These are phyloP conservation scores for Drosophila persimilis DNA, from an alignment of 1,140 invertebrate genomes.

Conservation along the genomic window DNA sequence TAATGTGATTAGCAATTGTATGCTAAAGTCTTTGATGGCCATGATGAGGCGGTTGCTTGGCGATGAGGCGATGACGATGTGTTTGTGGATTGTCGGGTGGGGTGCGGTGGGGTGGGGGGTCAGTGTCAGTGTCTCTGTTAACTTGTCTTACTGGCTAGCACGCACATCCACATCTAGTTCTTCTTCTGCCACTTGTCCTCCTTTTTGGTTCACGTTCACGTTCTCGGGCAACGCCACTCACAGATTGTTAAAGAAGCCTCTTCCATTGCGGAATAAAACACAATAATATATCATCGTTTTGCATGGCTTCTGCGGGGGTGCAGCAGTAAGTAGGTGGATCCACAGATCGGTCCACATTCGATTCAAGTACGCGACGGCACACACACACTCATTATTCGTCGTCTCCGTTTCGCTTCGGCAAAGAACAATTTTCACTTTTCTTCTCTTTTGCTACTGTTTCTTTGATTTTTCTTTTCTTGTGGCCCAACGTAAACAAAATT, in stretches of 20 bases:
- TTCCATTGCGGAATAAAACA: no score
- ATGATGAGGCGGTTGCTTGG: not conserved
- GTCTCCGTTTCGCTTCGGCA: conserved; percentile 29
- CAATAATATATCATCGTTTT: no score
- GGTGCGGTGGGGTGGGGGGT: no score
- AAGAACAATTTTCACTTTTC: conserved; percentile 37
- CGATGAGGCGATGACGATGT: not conserved
- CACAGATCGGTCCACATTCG: no score
- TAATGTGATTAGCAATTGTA: conserved; percentile 7
- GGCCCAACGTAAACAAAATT: conserved; percentile 19
- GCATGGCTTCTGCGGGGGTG: no score
- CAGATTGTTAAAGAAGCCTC: no score
- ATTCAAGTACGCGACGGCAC: conserved; percentile 7
- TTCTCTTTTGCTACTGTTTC: conserved; percentile 8
- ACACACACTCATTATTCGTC: not conserved
- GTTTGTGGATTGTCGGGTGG: conserved; percentile 7
- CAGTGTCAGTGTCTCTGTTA: not conserved
- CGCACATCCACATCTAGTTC: conserved; percentile 3
- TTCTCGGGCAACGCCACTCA: no score
- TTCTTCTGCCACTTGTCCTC: conserved; percentile 17
- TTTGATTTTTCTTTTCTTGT: not conserved
- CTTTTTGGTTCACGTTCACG: not conserved
- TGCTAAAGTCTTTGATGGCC: conserved; percentile 2
- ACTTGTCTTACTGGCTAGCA: conserved; percentile 1
- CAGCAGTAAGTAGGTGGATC: no score